These are phyloP conservation scores for Eublepharis macularius DNA, from an alignment of 2,113 vertebrate species.

Conservation along the genomic window DNA sequence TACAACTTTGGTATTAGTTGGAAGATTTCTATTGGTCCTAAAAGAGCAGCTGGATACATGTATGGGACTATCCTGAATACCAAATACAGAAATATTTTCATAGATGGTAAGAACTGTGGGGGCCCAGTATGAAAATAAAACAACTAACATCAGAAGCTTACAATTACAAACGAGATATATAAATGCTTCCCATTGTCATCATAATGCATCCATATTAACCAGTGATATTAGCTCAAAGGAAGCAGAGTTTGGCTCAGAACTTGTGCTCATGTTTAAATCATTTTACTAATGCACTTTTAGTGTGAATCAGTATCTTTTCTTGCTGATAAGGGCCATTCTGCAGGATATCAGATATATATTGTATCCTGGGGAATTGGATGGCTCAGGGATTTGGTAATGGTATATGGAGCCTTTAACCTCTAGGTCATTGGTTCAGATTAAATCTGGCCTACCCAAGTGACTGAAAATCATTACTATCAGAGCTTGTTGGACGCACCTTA, in stretches of 20 bases:
- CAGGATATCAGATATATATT: constrained; percentile 16
- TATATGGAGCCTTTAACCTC: neutral
- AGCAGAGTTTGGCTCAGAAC: constrained; percentile 10
- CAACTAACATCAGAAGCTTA: constrained; percentile 10
- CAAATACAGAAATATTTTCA: constrained; percentile 33
- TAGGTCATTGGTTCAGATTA: neutral
- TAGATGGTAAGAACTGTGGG: constrained; percentile 12
- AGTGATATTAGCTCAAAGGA: constrained; percentile 9
- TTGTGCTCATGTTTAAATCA: constrained; percentile 27
- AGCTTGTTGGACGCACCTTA: neutral
- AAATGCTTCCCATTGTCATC: neutral
- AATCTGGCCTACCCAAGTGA: neutral
- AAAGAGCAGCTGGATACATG: neutral
- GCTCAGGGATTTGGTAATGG: neutral
- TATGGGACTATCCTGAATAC: constrained; percentile 20
- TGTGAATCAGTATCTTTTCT: constrained; percentile 25
- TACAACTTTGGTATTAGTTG: constrained; percentile 13
- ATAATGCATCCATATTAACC: neutral
- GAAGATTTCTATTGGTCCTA: constrained; percentile 6
- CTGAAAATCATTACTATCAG: constrained; percentile 14
- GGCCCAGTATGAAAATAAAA: constrained; percentile 15
- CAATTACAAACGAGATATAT: neutral
- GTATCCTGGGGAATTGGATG: neutral
- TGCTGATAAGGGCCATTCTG: constrained; percentile 20
- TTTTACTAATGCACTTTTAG: constrained; percentile 35